Evolutionary conservation across 2,888 invertebrate species (phyloP), one percentile per base, ranked within the genome.

Genomic region (Thecocarcelia acutangulata): DNA sequence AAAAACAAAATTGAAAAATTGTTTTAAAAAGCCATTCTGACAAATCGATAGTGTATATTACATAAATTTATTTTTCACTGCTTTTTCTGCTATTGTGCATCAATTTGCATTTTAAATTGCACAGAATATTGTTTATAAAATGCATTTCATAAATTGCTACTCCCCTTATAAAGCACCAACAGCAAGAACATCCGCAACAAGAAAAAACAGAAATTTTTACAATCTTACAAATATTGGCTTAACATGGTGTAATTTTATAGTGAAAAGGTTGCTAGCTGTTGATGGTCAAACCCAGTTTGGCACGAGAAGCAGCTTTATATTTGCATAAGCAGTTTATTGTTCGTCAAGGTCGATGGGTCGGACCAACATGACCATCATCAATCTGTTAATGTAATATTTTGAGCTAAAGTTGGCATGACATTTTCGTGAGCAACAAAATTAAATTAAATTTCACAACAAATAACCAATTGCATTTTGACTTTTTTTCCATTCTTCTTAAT

Each of bases 91-190:
- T 44, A 50, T 44, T 64, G 40, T 66, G 48, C 76, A 81, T 68
- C 42, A 73, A 73, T 81, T 73, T 81, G 66, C 72, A 81, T 81
- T 76, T 76, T 56, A 81, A 81, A 76, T 76, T 76, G 66, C 70
- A 50, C 8, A 56, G n/a, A 72, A 72, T 72, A 66, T 76, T 76
- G 66, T 56, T 80, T 76, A 59, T 80, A 48, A 68, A 80, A 80
- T 72, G 33, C 54, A 33, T 40, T 64, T 72, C 44, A 70, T 69
- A 70, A 75, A 58, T 52, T 76, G 42, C 59, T 33, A 24, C 50
- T 66, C 50, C 37, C 52, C 21, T 59, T 28, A 66, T 12, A 64
- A 56, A 11, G 2, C 28, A 56, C 12, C 24, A 24, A 72, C 11
- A n/a, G 42, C 15, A 63, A 77, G 63, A 54, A 48, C 40, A 24